Evolutionary conservation across 1,140 invertebrate species (phyloP), one percentile per base, ranked within the genome.

Genomic region (Diachasma alloeum): DNA sequence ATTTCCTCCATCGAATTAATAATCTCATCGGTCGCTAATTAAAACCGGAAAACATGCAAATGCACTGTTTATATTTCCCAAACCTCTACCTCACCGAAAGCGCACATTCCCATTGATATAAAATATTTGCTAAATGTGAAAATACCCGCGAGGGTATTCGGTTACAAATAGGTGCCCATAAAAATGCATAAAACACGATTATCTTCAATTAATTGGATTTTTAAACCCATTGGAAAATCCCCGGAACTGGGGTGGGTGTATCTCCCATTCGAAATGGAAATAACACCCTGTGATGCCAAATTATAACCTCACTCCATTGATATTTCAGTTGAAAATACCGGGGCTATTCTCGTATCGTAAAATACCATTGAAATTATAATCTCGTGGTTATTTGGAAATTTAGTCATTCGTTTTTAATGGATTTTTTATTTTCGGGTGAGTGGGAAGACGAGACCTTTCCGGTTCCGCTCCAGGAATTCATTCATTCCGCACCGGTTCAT

Each of bases 11-110:
- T 42, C 82, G 85, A 85, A 88, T 88, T 89, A 87, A 87, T 88
- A 86, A 88, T 87, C 81, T 82, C 81, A 87, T 87, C 81, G 84
- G 80, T 11, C 85, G 84, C 87, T 89, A 88, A 89, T 89, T 89
- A 88, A 89, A 87, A 87, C 81, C 81, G 84, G 86, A 86, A 89
- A 89, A 87, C 87, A 87, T 87, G 87, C 86, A 87, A 89, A 88
- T 86, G 83, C 81, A 81, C 80, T 83, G 82, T 87, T 86, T 87
- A 84, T 87, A 88, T 82, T 85, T 83, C 8, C 11, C 17, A 19
- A 19, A 10, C 10, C 26, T 31, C 59, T 15, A 4, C 5, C 13
- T 24, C 22, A 15, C 22, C 4, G 59, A 26, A 66, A 26, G 0
- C 5, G 13, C 31, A 36, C 24, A 15, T 31, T 31, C 13, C 4